Evolutionary conservation across 2,113 vertebrate species (phyloP), one percentile per base, ranked within the genome.

Genomic region (Plecotus auritus): DNA sequence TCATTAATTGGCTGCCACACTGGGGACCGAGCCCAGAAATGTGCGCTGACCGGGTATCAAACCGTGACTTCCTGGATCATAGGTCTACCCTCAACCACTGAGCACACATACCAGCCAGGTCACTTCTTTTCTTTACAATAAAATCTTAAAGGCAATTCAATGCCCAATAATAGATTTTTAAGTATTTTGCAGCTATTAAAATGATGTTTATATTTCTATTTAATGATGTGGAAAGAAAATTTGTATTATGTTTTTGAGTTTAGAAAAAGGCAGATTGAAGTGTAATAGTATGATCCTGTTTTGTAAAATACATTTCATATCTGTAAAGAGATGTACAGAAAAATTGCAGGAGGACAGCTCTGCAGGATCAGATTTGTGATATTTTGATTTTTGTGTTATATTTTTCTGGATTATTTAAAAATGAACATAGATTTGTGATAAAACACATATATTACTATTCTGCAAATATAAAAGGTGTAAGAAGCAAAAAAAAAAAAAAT

Each of bases 401-500:
- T 64, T 89, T 82, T 84, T 91, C 54, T 73, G 1, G 18, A 80
- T 80, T 90, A 67, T 80, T 88, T 84, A 37, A 74, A 83, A 91
- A 93, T 86, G 51, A 72, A 45, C 9, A 95, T 56, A 47, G 5
- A 85, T 76, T 86, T 35, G 13, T 84, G n/a, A 92, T 67, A 69
- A 76, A 90, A 66, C 69, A 85, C 80, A 64, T 18, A 83, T 37
- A 83, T 64, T 83, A 35, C n/a, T 64, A 96, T 85, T 91, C 91
- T 67, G 14, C 85, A 92, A 93, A 70, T 76, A 91, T 59, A 81
- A 93, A 94, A 87, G 20, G 42, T 90, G 37, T 85, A 32, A 91
- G 89, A 96, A 93, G n/a, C 47, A 94, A 95, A 95, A 80, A 93
- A 86, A 89, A 94, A 95, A 95, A 80, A 93, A 86, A 89, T 6